A percentile compares a stretch with the other conserved stretches of the same genome.
Conservation (phyloP, 2,113 vertebrate genomes). For the Catharus fuscescens region DNA sequence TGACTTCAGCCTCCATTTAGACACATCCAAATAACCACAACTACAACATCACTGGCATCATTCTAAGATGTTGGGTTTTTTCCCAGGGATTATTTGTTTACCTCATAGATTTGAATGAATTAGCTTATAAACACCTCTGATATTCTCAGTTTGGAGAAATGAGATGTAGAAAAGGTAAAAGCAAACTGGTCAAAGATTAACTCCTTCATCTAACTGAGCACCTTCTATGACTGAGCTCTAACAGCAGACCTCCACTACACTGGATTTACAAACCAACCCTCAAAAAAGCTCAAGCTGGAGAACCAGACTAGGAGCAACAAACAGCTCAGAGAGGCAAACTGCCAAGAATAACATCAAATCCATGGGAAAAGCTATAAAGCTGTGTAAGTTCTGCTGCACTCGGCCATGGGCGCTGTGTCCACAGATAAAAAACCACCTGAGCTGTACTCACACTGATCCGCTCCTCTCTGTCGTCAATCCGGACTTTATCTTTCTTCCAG, state of each 20-base stretch:
- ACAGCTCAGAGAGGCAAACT: background rate
- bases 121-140: background rate
- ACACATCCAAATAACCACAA: background rate
- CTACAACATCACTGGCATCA: background rate
- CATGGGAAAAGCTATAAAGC: accelerated
- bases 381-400: background rate
- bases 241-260: accelerated
- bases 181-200: background rate
- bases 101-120: background rate
- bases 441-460: slow-evolving; percentile 88
- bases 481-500: slow-evolving; percentile 98
- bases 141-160: background rate
- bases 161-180: background rate
- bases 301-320: background rate
- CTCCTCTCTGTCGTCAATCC: slow-evolving; percentile 93
- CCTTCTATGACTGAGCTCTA: background rate
- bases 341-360: accelerated
- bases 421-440: accelerated
- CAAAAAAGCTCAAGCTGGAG: background rate
- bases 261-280: background rate
- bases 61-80: background rate
- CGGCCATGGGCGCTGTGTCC: background rate
- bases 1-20: background rate
- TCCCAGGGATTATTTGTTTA: background rate
- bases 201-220: background rate